Percentiles rank a stretch among this genome's conserved stretches.
Conservation (phyloP, 2,888 invertebrate genomes). For the Myopa tessellatipennis region DNA sequence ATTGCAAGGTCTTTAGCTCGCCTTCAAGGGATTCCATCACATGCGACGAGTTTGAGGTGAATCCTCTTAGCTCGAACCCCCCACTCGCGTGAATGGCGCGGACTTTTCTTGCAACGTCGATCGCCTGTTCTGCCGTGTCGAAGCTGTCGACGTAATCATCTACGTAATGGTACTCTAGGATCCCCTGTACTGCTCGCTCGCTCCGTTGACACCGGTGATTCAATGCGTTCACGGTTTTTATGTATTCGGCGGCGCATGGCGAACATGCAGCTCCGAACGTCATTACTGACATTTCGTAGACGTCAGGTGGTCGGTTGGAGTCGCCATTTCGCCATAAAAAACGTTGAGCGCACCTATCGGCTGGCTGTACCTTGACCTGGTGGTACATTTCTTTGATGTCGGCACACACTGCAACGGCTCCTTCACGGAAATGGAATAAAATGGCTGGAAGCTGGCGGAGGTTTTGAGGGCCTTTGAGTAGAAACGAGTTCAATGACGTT, state of each 20-base stretch:
- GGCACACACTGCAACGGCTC: conserved; percentile 55
- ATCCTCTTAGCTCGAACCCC: conserved; percentile 37
- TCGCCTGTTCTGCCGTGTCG: no score
- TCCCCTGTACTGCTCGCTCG: conserved; percentile 36
- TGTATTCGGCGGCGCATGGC: background rate
- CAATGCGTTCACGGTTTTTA: conserved; percentile 1
- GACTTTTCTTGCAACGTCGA: no score
- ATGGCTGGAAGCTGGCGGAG: conserved; percentile 55
- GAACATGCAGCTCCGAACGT: conserved; percentile 27
- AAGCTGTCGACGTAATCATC: conserved; percentile 3
- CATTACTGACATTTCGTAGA: conserved; percentile 41
- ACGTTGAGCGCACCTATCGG: conserved; percentile 40
- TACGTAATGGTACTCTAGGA: conserved; percentile 41
- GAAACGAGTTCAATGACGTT: background rate
- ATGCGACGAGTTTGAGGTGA: conserved; percentile 35
- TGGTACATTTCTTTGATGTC: conserved; percentile 53
- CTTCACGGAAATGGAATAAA: conserved; percentile 59
- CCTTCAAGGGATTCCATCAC: conserved; percentile 11
- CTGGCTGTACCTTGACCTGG: conserved; percentile 44
- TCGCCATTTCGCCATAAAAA: conserved; percentile 41
- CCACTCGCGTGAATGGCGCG: no score
- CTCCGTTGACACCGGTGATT: background rate
- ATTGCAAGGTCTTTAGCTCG: background rate
- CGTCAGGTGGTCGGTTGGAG: conserved; percentile 6
- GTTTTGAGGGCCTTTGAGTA: background rate